These are phyloP conservation scores for Poecilobothrus nobilitatus DNA, from an alignment of 2,888 invertebrate species.

Conservation along the genomic window DNA sequence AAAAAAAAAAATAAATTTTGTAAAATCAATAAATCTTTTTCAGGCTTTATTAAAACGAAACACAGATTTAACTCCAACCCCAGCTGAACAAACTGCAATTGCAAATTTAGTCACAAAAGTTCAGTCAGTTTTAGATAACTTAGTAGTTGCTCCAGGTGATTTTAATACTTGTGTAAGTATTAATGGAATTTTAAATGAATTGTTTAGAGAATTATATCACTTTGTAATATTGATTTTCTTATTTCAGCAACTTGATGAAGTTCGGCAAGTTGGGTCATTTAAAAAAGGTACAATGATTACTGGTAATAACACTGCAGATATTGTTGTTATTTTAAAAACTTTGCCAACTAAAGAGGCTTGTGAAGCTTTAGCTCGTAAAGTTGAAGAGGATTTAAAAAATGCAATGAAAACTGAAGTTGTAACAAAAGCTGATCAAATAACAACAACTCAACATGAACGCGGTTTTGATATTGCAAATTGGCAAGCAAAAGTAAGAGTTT, in stretches of 20 bases:
- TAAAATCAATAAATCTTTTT: slow-evolving; percentile 17
- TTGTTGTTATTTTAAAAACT: slow-evolving; percentile 93
- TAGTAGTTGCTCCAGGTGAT: slow-evolving; percentile 87
- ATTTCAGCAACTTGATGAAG: slow-evolving; percentile 78
- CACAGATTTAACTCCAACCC: slow-evolving; percentile 81
- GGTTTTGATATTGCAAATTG: slow-evolving; percentile 85
- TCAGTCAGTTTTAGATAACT: slow-evolving; percentile 86
- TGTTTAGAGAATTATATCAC: background rate
- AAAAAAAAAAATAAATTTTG: background rate
- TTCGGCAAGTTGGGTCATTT: slow-evolving; percentile 93
- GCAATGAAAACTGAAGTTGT: slow-evolving; percentile 55
- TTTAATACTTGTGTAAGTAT: slow-evolving; percentile 90
- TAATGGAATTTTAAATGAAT: background rate
- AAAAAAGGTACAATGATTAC: slow-evolving; percentile 97
- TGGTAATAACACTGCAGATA: slow-evolving; percentile 90
- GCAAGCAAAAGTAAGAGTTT: slow-evolving; percentile 77
- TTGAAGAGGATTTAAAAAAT: slow-evolving; percentile 75
- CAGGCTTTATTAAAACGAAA: slow-evolving; percentile 88
- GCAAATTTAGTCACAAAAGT: slow-evolving; percentile 90
- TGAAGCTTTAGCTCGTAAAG: slow-evolving; percentile 81
- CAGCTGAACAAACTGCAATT: slow-evolving; percentile 85
- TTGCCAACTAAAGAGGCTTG: slow-evolving; percentile 93
- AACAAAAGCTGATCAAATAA: slow-evolving; percentile 49
- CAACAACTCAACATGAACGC: slow-evolving; percentile 49
- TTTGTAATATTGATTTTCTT: background rate